Conservation (phyloP, 1,140 invertebrate genomes). For the Tetragonula clypearis region DNA sequence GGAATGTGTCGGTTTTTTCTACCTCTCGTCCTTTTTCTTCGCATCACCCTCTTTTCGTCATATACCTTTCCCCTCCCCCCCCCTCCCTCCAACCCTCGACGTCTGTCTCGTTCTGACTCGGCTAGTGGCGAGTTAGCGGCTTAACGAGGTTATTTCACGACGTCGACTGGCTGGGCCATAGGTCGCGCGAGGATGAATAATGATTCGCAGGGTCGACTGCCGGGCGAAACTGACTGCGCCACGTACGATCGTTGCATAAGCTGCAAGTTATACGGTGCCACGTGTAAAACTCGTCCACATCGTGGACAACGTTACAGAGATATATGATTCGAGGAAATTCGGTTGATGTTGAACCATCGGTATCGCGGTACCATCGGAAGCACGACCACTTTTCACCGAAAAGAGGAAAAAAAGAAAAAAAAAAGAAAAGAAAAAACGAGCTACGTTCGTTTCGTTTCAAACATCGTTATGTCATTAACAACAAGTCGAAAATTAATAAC, state of each 20-base stretch:
- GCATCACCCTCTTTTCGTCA: background rate
- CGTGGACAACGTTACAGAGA: constrained; percentile 36
- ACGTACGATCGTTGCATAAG: constrained; percentile 32
- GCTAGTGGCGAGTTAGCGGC: constrained; percentile 65
- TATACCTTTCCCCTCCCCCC: background rate
- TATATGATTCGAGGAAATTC: constrained; percentile 46
- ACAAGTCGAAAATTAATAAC: no score
- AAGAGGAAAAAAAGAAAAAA: no score
- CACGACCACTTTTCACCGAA: background rate
- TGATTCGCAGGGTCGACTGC: constrained; percentile 76
- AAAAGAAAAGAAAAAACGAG: background rate
- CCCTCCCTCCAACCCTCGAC: no score
- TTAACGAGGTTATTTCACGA: constrained; percentile 76
- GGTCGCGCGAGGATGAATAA: constrained; percentile 81
- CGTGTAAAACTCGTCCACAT: constrained; percentile 30
- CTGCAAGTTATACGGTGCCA: constrained; percentile 13
- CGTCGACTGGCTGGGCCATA: constrained; percentile 60
- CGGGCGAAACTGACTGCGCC: constrained; percentile 22
- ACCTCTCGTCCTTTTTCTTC: constrained; percentile 23
- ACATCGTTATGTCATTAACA: background rate
- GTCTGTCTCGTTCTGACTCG: constrained; percentile 36
- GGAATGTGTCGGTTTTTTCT: background rate
- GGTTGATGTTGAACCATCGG: constrained; percentile 1
- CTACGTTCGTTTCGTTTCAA: background rate
- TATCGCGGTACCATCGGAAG: no score